Percentiles rank a stretch among this genome's conserved stretches.
phyloP scores from a whole-genome alignment of 2,888 invertebrate genomes.

The Perdita meconis region DNA sequence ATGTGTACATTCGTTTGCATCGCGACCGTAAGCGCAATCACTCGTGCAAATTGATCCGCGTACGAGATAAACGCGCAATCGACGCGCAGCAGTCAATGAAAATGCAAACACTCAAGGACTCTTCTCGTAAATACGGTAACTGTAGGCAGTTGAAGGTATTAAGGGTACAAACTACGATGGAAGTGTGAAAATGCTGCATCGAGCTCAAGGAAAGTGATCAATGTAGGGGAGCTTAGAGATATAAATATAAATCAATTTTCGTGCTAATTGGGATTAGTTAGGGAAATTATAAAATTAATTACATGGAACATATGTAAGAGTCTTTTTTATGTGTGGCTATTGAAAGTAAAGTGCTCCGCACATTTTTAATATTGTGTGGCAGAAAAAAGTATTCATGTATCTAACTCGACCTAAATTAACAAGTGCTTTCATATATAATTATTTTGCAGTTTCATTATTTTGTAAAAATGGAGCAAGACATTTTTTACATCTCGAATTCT shows the following conservation, averaged over 20 bases:
- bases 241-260: no score
- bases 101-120: conserved; percentile 39
- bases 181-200: neutral
- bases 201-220: no score
- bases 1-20: conserved; percentile 28
- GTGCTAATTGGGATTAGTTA: no score
- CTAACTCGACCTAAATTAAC: no score
- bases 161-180: neutral
- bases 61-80: conserved; percentile 56
- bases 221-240: no score
- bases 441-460: no score
- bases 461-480: no score
- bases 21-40: conserved; percentile 61
- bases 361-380: no score
- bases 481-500: neutral
- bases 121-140: conserved; percentile 13
- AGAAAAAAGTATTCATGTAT: no score
- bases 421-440: no score
- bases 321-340: neutral
- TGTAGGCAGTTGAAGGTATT: neutral
- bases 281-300: neutral
- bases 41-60: conserved; percentile 66
- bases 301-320: no score
- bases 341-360: neutral
- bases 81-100: conserved; percentile 21